Evolutionary conservation across 1,140 invertebrate genomes (phyloP).

Genomic region (Stenopsyche tienmushanensis): DNA sequence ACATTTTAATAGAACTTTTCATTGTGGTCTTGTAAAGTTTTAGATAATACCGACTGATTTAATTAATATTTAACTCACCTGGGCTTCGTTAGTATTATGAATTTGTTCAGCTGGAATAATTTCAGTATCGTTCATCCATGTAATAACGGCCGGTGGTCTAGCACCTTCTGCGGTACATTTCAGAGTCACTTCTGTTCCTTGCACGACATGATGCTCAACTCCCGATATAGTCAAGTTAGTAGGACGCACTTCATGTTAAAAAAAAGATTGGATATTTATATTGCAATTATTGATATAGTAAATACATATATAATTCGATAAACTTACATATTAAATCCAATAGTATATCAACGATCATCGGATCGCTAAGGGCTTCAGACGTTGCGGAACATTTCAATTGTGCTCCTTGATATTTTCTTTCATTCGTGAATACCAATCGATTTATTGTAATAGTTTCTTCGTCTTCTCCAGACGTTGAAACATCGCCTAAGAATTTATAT

Average conservation of each 20-base stretch:
- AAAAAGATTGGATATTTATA: conserved; percentile 11
- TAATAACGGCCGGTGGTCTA: conserved; percentile 75
- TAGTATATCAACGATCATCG: conserved; percentile 22
- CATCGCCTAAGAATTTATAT: conserved; percentile 24
- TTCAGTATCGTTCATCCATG: conserved; percentile 78
- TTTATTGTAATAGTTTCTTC: conserved; percentile 36
- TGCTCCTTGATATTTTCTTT: conserved; percentile 30
- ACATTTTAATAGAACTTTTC: no score
- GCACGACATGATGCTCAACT: conserved; percentile 70
- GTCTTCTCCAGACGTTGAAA: conserved; percentile 31
- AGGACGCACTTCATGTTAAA: conserved; percentile 76
- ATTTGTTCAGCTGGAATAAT: conserved; percentile 55
- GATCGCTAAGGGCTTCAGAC: conserved; percentile 31
- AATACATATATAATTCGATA: neutral
- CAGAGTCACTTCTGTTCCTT: conserved; percentile 75
- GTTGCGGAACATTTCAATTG: conserved; percentile 27
- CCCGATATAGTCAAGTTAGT: conserved; percentile 71
- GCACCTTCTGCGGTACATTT: conserved; percentile 75
- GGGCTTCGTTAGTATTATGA: conserved; percentile 43
- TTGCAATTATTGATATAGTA: neutral
- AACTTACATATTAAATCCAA: conserved; percentile 37
- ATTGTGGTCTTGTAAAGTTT: no score
- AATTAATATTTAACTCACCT: conserved; percentile 25
- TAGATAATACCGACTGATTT: no score
- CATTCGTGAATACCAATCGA: conserved; percentile 26